Base-by-base conservation (phyloP, 2,797 vertebrate genomes). In the Alexandromys oeconomus region DNA sequence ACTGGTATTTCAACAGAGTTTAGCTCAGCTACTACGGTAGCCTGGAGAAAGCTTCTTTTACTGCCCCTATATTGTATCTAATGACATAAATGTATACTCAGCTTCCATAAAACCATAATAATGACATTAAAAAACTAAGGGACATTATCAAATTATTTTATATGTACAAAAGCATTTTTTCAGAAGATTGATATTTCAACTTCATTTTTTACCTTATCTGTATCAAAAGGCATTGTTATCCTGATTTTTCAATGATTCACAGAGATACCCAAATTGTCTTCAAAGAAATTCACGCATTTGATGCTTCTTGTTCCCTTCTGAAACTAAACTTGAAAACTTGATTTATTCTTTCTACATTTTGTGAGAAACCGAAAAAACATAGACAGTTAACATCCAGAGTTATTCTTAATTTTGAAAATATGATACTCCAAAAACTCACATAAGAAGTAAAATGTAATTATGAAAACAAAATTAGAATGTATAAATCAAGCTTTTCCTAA, bases 301-400 rank as follows among this genome's bases (percentile, higher is more conserved):
- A 78, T 78, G 46, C 87, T 93, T 95, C 85, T 46, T 77, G 78
- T 82, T 92, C 86, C 82, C 23, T 34, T 95, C 5, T 96, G 61
- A 94, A 91, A 78, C 48, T 61, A 91, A 89, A 91, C 46, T 43
- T 87, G 63, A 93, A 97, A 91, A 69, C 51, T 86, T 94, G 10
- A 67, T 25, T 92, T 81, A 59, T 76, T 84, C 3, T 76, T 90
- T 31, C 25, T 46, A 34, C 40, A 57, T 86, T 69, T 95, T 17
- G 82, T 57, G 51, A 84, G 13, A 95, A 67, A 92, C 48, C 67
- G 1, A 88, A 77, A 91, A 81, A 85, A 0, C 59, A 31, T 34
- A 48, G 5, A 10, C 14, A 82, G 0, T 2, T 86, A 78, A 54
- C 12, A 67, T 61, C 14, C 57, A 8, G 63, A 74, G 79, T 57